Evolutionary conservation across 2,888 invertebrate species (phyloP), one percentile per base, ranked within the genome.

Genomic region (Drosophila mettleri): DNA sequence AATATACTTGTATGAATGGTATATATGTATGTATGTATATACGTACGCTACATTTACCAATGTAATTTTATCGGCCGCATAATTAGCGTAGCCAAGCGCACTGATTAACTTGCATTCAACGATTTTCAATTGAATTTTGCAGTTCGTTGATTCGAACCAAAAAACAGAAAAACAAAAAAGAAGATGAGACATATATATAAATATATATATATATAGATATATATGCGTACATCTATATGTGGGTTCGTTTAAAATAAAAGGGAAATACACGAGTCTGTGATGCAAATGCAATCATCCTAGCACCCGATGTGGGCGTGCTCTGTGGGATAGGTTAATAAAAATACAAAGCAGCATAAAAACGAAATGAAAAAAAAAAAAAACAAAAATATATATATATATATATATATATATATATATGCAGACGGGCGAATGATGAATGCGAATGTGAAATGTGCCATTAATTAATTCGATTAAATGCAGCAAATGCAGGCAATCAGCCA

Each of bases 31-130:
- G 2, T 12, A 33, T 29, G 6, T n/a, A 16, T 38, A 7, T 22
- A 9, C 5, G 14, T 24, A 14, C 49, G 18, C 38, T 54, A 61
- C 33, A 67, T 58, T 73, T 73, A 66, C 65, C 52, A 39, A 48
- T 46, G 59, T 51, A 61, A 64, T 73, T 74, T 74, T 65, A 69
- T 67, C 69, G 80, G 82, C 82, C 82, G 70, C 88, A 84, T 89
- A 84, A 84, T 85, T 89, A 88, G 89, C 88, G 89, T 85, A 89
- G 74, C 88, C 83, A 88, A 85, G 85, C 85, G 85, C 79, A 89
- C 88, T 85, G 89, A 89, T 85, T 85, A 89, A 85, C 89, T 84
- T 82, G 89, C 89, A 85, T 85, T 85, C 89, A 85, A 66, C 83
- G 76, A 77, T 89, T 89, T 89, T 86, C 88, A 89, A 85, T 89